Conservation (phyloP, 2,797 vertebrate genomes). For the Gadopsis bispinosus region DNA sequence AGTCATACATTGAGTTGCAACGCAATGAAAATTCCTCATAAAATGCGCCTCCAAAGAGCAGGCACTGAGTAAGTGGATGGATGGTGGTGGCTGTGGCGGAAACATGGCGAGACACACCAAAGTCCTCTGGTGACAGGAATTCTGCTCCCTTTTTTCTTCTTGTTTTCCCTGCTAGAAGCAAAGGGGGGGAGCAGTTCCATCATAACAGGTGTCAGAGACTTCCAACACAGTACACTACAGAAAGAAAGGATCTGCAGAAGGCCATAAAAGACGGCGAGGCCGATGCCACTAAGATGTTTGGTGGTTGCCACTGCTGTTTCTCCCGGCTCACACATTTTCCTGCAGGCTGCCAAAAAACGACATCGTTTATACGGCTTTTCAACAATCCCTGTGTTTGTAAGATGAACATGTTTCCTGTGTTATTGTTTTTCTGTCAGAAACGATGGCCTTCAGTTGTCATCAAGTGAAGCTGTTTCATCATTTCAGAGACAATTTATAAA, state of each 20-base stretch:
- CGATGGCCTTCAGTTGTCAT: constrained; percentile 49
- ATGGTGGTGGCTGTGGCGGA: constrained; percentile 70
- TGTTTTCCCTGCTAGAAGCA: constrained; percentile 31
- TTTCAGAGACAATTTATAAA: constrained; percentile 33
- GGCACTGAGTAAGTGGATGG: constrained; percentile 55
- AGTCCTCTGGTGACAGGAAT: constrained; percentile 68
- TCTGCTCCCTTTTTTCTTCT: constrained; percentile 47
- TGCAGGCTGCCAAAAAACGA: constrained; percentile 34
- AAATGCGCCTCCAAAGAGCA: constrained; percentile 68
- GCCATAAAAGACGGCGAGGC: constrained; percentile 41
- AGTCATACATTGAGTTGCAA: constrained; percentile 80
- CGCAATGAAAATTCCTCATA: constrained; percentile 81
- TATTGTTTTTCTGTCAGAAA: constrained; percentile 40
- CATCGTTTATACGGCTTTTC: constrained; percentile 46
- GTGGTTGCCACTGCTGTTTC: constrained; percentile 41
- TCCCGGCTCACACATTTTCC: constrained; percentile 45
- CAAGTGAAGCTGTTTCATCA: constrained; percentile 27
- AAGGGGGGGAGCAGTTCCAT: constrained; percentile 27
- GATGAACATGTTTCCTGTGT: constrained; percentile 42
- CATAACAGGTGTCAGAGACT: constrained; percentile 67
- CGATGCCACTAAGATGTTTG: constrained; percentile 54
- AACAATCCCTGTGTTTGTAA: constrained; percentile 46
- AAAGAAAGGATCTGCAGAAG: constrained; percentile 36
- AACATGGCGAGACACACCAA: constrained; percentile 73
- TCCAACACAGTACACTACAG: constrained; percentile 21